Base-by-base conservation (phyloP, 2,113 vertebrate genomes). In the Brachyistius frenatus region DNA sequence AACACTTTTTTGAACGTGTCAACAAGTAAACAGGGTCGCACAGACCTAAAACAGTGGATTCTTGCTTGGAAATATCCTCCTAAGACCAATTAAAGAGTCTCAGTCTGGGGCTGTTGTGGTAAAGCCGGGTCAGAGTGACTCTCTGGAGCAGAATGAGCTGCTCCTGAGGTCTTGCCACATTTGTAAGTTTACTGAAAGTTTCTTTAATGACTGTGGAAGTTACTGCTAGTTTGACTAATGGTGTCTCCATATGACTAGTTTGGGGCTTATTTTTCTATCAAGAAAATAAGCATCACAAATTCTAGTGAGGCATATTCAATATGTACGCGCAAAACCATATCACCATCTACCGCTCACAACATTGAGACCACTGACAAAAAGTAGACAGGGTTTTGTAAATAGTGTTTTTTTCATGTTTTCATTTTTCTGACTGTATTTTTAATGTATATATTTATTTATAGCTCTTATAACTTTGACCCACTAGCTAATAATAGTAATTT, bases 51-150 rank as follows among this genome's bases (percentile, higher is more conserved):
- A 83, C 69, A 71, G n/a, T 68, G 35, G 39, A 78, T 75, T 63
- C 14, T 68, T 85, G 56, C 83, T 87, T 78, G 55, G 16, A 66
- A 85, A 81, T 35, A 61, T 50, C 76, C 69, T 84, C 86, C 36
- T 4, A 81, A 76, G 80, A 78, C 84, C 87, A 89, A 84, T 91
- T 84, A 78, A 67, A 84, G 49, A 41, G 61, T 81, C 36, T 83
- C 55, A 66, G 61, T 77, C 36, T 64, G 52, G 32, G 46, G 35
- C 37, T 55, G 58, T 67, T 23, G 64, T 50, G 60, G 33, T 14
- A 14, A 75, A 72, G 41, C 55, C 41, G 66, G 67, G 60, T 78
- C 64, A 70, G 33, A 67, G 76, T 41, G 60, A 49, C 16, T 64
- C 63, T 71, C 44, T 47, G 47, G 52, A 75, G 66, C 52, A 44